Base-by-base conservation (phyloP, 2,888 invertebrate species). In the Acanthopleura granulata region DNA sequence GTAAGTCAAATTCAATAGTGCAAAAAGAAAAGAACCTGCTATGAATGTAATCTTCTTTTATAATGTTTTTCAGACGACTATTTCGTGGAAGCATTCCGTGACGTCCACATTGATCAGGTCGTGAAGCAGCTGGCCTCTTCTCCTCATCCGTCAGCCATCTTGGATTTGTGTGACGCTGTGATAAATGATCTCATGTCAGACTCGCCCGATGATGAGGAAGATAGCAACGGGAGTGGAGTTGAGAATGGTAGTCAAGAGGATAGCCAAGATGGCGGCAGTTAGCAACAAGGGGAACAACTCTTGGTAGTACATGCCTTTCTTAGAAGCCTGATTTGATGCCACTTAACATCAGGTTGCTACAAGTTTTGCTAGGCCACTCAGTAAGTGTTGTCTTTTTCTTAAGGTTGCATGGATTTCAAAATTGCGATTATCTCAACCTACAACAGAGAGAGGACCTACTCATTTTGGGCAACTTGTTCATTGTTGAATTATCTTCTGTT, bases 141-240 rank as follows among this genome's bases (percentile, higher is more conserved):
- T 1, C 66, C 66, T 27, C 66, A 66, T 66, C 66, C 66, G 6
- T 66, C 66, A 6, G 66, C 66, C 66, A 66, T 66, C 22, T 66
- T 66, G 66, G 66, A 66, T 66, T 14, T 66, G 66, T 66, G 66
- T 27, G 66, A 66, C 25, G 66, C 66, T 27, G 66, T 66, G 6
- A 18, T 66, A 15, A 66, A 27, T 27, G 66, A 66, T 27, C 66
- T 66, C 66, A 6, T 25, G 9, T 66, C 66, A 12, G 66, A 66
- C 25, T 66, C 66, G 25, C 66, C 66, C 22, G 66, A 66, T 27
- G 66, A 66, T 22, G 29, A 27, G 27, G 29, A 27, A 22, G 27
- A 22, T 6, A 27, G 29, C 16, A 66, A 27, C 25, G 66, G 66
- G 15, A 66, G 66, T 66, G 27, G 22, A 22, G 27, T 6, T 16